Conservation (phyloP, 2,888 invertebrate species). For the Stegana nigrithorax region DNA sequence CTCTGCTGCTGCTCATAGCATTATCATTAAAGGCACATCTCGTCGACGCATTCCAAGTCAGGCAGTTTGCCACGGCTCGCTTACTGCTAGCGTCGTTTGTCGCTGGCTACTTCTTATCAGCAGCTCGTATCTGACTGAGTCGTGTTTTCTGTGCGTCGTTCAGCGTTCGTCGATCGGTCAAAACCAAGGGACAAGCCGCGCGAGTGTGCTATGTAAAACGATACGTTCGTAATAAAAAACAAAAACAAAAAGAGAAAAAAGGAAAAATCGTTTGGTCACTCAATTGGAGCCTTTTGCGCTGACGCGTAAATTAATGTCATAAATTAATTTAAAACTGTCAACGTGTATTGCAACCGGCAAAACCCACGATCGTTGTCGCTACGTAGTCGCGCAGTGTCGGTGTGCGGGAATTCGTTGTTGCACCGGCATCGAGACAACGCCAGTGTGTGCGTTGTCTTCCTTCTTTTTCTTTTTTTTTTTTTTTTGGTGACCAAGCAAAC, state of each 20-base stretch:
- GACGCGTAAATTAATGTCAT: slow-evolving; percentile 63
- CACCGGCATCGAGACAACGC: not conserved
- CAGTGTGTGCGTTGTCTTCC: no score
- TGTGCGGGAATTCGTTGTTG: slow-evolving; percentile 16
- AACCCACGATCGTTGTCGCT: slow-evolving; percentile 5
- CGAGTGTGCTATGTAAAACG: no score
- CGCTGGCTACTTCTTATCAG: slow-evolving; percentile 48
- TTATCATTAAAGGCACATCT: slow-evolving; percentile 20
- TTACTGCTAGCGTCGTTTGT: slow-evolving; percentile 20
- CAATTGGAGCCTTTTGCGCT: slow-evolving; percentile 48
- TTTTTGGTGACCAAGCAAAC: slow-evolving; percentile 35
- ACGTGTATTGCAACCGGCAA: slow-evolving; percentile 41
- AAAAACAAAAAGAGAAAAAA: slow-evolving; percentile 10
- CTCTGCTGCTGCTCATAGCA: not conserved
- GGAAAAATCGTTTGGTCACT: slow-evolving; percentile 40
- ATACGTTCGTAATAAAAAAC: not conserved
- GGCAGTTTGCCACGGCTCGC: not conserved
- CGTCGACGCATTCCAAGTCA: slow-evolving; percentile 31
- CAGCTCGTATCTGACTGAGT: slow-evolving; percentile 34
- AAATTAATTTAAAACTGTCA: slow-evolving; percentile 58
- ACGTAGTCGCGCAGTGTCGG: no score
- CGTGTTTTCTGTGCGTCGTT: no score
- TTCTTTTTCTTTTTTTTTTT: slow-evolving; percentile 19
- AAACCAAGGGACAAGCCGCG: not conserved
- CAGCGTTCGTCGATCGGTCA: not conserved